Conservation (phyloP, 2,888 invertebrate genomes). For the Andrena hattorfiana region DNA sequence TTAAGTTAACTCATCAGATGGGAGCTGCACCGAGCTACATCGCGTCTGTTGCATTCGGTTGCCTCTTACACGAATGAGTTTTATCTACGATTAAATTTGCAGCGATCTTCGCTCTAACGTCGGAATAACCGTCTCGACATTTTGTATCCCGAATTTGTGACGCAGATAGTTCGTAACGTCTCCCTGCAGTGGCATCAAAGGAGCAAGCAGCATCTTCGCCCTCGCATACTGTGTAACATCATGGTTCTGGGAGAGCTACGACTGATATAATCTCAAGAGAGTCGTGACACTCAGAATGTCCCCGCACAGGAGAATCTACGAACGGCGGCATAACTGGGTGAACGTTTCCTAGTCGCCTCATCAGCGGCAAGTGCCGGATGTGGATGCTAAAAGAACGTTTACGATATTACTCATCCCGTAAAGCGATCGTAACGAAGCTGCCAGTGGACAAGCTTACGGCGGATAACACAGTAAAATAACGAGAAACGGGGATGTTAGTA, state of each 20-base stretch:
- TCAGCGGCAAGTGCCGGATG: slow-evolving; percentile 35
- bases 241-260: background rate
- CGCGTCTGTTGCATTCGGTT: background rate
- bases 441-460: slow-evolving; percentile 42
- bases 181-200: too few species aligned
- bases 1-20: slow-evolving; percentile 27
- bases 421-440: slow-evolving; percentile 43
- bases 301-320: slow-evolving; percentile 1
- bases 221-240: too few species aligned
- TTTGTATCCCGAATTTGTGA: background rate
- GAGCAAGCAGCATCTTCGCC: too few species aligned
- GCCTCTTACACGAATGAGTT: background rate
- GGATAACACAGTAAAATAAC: slow-evolving; percentile 29
- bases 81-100: background rate
- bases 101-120: background rate
- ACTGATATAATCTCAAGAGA: slow-evolving; percentile 29
- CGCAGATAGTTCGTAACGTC: too few species aligned
- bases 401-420: slow-evolving; percentile 54
- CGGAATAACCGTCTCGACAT: background rate
- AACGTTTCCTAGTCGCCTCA: slow-evolving; percentile 34
- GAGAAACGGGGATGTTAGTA: slow-evolving; percentile 1
- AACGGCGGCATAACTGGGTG: slow-evolving; percentile 29
- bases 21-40: slow-evolving; percentile 3
- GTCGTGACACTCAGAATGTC: slow-evolving; percentile 2
- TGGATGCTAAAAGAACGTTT: slow-evolving; percentile 38